Percentiles rank a stretch among this genome's conserved stretches.
Evolutionary conservation across 2,888 invertebrate genomes (phyloP).

Genomic region (Muschampia plurimacula): DNA sequence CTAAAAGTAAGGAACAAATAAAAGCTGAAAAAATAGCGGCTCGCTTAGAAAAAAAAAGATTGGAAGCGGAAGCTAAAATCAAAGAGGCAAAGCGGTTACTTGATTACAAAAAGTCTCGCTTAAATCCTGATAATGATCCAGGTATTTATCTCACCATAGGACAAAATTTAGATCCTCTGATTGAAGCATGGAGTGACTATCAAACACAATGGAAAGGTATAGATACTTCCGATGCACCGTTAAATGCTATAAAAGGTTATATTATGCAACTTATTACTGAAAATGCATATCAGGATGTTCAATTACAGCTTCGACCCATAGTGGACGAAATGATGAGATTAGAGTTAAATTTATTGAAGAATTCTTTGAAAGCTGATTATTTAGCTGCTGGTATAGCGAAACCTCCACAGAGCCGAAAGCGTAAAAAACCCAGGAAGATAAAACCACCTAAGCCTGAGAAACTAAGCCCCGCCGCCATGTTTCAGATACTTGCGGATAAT

Average conservation of each 20-base stretch:
- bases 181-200: constrained; percentile 63
- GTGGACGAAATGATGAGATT: constrained; percentile 89
- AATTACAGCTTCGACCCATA: constrained; percentile 87
- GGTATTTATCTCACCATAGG: constrained; percentile 68
- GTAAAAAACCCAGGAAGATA: constrained; percentile 70
- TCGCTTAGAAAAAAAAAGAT: constrained; percentile 70
- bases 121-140: constrained; percentile 76
- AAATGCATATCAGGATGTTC: constrained; percentile 87
- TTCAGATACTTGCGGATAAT: constrained; percentile 89
- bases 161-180: constrained; percentile 53
- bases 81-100: constrained; percentile 67
- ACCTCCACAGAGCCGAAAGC: constrained; percentile 61
- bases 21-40: constrained; percentile 73
- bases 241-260: constrained; percentile 86
- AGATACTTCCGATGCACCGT: constrained; percentile 73
- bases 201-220: constrained; percentile 68
- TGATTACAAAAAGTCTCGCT: constrained; percentile 79
- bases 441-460: constrained; percentile 87
- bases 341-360: constrained; percentile 83
- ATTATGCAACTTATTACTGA: constrained; percentile 88
- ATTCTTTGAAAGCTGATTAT: constrained; percentile 78
- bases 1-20: constrained; percentile 75
- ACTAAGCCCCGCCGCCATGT: constrained; percentile 87
- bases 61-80: constrained; percentile 63
- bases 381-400: constrained; percentile 50